Evolutionary conservation across 1,140 invertebrate species (phyloP).

Genomic region (Ctenoplectra terminalis): DNA sequence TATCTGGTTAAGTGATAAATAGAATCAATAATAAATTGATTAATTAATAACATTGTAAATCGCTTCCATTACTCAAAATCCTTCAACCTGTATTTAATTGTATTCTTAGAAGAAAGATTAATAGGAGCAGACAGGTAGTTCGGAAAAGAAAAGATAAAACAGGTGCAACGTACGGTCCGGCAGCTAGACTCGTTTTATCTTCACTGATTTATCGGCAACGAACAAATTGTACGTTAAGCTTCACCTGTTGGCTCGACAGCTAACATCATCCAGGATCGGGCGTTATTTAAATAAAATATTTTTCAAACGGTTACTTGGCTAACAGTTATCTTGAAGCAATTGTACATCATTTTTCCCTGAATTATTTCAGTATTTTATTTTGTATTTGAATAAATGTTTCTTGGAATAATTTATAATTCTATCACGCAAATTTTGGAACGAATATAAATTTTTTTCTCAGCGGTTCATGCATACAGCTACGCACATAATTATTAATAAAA

Average conservation of each 20-base stretch:
- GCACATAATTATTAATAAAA: no score
- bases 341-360: no score
- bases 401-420: no score
- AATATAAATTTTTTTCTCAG: no score
- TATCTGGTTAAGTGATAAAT: no score
- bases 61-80: conserved; percentile 13
- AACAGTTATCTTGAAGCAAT: no score
- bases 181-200: conserved; percentile 54
- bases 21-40: neutral
- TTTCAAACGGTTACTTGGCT: no score
- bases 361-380: no score
- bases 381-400: no score
- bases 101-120: conserved; percentile 3
- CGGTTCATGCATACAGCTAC: no score
- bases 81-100: neutral
- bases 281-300: no score
- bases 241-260: conserved; percentile 45
- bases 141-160: conserved; percentile 44
- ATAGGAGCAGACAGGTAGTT: conserved; percentile 42
- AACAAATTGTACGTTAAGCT: conserved; percentile 47
- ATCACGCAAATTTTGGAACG: no score
- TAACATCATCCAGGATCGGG: neutral
- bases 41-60: neutral
- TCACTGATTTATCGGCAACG: conserved; percentile 50
- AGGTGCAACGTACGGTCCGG: conserved; percentile 39